Base-by-base conservation (phyloP, 2,888 invertebrate genomes). In the Pheosia gnoma region DNA sequence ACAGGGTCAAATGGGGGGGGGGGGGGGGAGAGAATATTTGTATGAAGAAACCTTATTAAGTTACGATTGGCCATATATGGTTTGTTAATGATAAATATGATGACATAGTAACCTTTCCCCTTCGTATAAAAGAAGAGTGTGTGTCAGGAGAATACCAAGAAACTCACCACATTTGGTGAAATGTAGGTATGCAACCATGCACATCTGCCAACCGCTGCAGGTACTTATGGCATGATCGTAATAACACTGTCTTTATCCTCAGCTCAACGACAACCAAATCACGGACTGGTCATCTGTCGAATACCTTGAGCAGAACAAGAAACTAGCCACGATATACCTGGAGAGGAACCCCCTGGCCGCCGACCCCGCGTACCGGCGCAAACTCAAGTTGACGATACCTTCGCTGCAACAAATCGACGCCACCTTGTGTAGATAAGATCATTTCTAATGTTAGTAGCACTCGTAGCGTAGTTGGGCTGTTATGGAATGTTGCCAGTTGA, bases 401-500 rank as follows among this genome's bases (percentile, higher is more conserved):
- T 96, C 96, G 78, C 90, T 99, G 41, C 95, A 95, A 64, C 99
- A 99, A 90, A 97, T 99, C 75, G 99, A 99, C 94, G 99, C 99
- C 8, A 99, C 99, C 8, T 89, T 98, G 79, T 98, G 98, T 94
- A 95, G 95, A 94, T 96, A 94, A 94, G 85, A 84, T 43, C 59
- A 65, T 61, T 57, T 62, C 47, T 39, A 66, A n/a, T 54, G 63
- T 64, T 62, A 52, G n/a, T 59, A 58, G 59, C 63, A 60, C 59
- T 61, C 59, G 58, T 65, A 47, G 13, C 43, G 58, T 66, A 67
- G 65, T 74, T 65, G 59, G 61, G 60, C 65, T 69, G 68, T 64
- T 77, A 60, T 69, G 25, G 36, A 39, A 45, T 52, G 10, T 43
- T 39, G 62, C 25, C 47, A 47, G 25, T 41, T 5, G 41, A 41